Percentiles rank a stretch among this genome's conserved stretches.
Conservation (phyloP, 2,888 invertebrate genomes). For the Malachius bipustulatus region DNA sequence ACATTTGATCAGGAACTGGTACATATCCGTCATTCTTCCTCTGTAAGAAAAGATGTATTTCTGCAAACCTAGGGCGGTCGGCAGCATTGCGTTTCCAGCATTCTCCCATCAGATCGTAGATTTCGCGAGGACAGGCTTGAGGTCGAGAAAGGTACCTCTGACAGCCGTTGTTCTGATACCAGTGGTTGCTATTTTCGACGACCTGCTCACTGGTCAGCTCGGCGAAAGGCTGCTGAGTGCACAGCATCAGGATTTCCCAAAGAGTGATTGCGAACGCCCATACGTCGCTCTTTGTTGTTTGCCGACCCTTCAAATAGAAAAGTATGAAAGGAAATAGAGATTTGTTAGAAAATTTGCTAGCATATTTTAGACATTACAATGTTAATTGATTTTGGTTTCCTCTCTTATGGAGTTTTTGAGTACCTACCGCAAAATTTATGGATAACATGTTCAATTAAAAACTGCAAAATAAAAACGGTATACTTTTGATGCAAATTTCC, state of each 20-base stretch:
- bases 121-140: constrained; percentile 69
- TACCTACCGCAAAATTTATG: no score
- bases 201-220: constrained; percentile 77
- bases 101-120: constrained; percentile 83
- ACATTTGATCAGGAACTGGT: constrained; percentile 34
- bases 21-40: constrained; percentile 56
- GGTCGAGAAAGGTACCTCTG: constrained; percentile 52
- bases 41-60: constrained; percentile 74
- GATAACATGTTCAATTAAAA: no score
- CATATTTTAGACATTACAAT: no score
- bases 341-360: no score
- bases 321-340: no score
- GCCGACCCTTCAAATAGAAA: constrained; percentile 59
- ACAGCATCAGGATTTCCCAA: constrained; percentile 79
- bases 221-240: constrained; percentile 67
- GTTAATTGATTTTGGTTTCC: no score
- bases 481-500: no score
- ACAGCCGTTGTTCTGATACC: constrained; percentile 41
- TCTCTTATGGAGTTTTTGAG: no score
- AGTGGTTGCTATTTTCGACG: constrained; percentile 43
- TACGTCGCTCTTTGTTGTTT: constrained; percentile 77
- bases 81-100: constrained; percentile 78
- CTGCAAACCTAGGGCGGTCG: constrained; percentile 75
- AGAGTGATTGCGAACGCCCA: constrained; percentile 86
- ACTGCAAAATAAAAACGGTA: no score